phyloP scores from a whole-genome alignment of 2,888 invertebrate species.

The Thera britannica region DNA sequence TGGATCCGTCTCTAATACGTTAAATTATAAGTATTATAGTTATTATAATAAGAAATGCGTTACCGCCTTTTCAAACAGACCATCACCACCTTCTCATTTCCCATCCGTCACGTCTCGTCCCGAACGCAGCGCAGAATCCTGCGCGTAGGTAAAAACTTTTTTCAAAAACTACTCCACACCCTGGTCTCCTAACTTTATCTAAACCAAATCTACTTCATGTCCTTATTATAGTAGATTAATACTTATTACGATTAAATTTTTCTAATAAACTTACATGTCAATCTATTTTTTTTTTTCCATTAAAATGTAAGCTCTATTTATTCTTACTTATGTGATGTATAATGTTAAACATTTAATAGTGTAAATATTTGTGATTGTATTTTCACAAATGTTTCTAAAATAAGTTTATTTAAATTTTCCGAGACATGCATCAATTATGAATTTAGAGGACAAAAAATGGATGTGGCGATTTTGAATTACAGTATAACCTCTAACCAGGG shows the following conservation, averaged over 20 bases:
- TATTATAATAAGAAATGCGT: constrained; percentile 68
- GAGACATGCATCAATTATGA: constrained; percentile 57
- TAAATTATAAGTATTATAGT: constrained; percentile 45
- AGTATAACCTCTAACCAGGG: constrained; percentile 23
- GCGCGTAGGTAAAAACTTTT: constrained; percentile 82
- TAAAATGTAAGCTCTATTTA: constrained; percentile 83
- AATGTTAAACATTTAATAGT: constrained; percentile 79
- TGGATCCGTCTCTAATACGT: constrained; percentile 62
- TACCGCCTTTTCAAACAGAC: constrained; percentile 67
- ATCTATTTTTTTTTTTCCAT: constrained; percentile 68
- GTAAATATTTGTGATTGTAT: constrained; percentile 80
- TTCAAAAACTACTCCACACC: constrained; percentile 85
- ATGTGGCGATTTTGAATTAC: constrained; percentile 42
- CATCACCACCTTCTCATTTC: constrained; percentile 68
- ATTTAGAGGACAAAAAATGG: constrained; percentile 42
- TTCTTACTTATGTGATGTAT: constrained; percentile 78
- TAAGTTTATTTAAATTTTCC: constrained; percentile 57
- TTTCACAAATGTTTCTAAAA: constrained; percentile 70
- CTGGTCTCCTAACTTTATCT: constrained; percentile 84
- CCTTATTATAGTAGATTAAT: constrained; percentile 76
- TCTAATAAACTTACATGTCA: constrained; percentile 80
- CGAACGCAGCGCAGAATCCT: constrained; percentile 72
- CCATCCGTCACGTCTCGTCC: constrained; percentile 55
- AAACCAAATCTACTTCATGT: constrained; percentile 80
- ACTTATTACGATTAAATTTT: constrained; percentile 75